Evolutionary conservation across 2,888 invertebrate genomes (phyloP), one percentile per base, ranked within the genome.

Genomic region (Ormia ochracea): DNA sequence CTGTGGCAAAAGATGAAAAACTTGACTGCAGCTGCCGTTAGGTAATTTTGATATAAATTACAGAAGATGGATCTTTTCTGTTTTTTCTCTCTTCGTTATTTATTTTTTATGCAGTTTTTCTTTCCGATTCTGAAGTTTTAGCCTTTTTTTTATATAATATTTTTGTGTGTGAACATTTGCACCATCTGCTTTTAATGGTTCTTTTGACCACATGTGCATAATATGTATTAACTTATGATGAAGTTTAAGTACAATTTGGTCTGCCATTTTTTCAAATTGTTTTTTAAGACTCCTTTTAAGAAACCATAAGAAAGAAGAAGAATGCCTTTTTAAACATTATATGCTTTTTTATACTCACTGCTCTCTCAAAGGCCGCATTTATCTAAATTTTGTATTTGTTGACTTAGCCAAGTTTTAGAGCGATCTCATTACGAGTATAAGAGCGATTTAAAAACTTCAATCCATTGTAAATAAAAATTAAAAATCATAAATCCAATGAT

Each of bases 11-110:
- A 72, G 23, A 63, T 68, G 56, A 63, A 76, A 72, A 75, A 76
- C 70, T 76, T 76, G 70, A 70, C 59, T 75, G 72, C 72, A 80
- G 80, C 80, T 80, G 80, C 66, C 68, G 77, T 74, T 74, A 81
- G 73, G 73, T 78, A 48, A 81, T 81, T 78, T 81, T 78, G 74
- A 81, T 81, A 78, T 78, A 78, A 81, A 70, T 78, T 78, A 81
- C 70, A 65, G 31, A 73, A 23, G 45, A 73, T 73, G 45, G 17
- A 33, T 48, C 26, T 58, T 41, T 52, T 26, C 6, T 23, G 26
- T n/a, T 9, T 19, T 7, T 12, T 33, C 50, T 52, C 48, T 70
- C 61, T 59, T 54, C 31, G 54, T 54, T 59, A 48, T 72, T 61
- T 77, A 43, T 68, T 73, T 52, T 81, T 74, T 17, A 43, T 73